Evolutionary conservation across 2,888 invertebrate genomes (phyloP).

Genomic region (Molorchus minor): DNA sequence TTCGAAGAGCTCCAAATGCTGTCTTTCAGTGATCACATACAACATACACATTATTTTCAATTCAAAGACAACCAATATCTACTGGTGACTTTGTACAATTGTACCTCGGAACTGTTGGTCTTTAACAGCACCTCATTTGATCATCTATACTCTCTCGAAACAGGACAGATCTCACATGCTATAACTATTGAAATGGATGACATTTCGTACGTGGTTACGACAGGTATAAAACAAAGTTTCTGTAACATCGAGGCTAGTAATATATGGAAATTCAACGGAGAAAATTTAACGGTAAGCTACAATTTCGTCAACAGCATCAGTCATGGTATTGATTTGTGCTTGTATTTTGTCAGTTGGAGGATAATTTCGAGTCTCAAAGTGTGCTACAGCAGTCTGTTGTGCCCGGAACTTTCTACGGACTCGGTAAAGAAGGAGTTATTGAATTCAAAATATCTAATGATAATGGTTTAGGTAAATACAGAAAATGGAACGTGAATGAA

Average conservation of each 20-base stretch:
- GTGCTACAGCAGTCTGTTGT: conserved; percentile 55
- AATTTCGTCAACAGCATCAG: conserved; percentile 22
- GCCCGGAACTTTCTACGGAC: conserved; percentile 58
- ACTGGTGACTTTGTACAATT: conserved; percentile 60
- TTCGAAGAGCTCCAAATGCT: conserved; percentile 61
- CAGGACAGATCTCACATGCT: conserved; percentile 64
- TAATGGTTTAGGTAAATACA: conserved; percentile 38
- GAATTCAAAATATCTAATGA: conserved; percentile 49
- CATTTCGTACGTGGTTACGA: conserved; percentile 59
- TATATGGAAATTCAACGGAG: conserved; percentile 60
- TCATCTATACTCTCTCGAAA: conserved; percentile 57
- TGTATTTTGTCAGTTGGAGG: conserved; percentile 44
- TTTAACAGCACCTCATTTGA: conserved; percentile 55
- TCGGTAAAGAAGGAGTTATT: conserved; percentile 43
- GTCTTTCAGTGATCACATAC: conserved; percentile 24
- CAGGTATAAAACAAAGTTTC: conserved; percentile 38
- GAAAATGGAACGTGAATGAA: conserved; percentile 52
- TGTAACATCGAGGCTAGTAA: conserved; percentile 58
- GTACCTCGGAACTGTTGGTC: conserved; percentile 61
- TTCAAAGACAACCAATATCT: conserved; percentile 55
- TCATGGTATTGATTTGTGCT: background rate
- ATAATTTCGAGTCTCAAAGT: conserved; percentile 48
- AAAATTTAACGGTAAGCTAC: conserved; percentile 55
- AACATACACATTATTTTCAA: conserved; percentile 43
- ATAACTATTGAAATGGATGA: conserved; percentile 55